Base-by-base conservation (phyloP, 2,888 invertebrate genomes). In the Brassicogethes aeneus region DNA sequence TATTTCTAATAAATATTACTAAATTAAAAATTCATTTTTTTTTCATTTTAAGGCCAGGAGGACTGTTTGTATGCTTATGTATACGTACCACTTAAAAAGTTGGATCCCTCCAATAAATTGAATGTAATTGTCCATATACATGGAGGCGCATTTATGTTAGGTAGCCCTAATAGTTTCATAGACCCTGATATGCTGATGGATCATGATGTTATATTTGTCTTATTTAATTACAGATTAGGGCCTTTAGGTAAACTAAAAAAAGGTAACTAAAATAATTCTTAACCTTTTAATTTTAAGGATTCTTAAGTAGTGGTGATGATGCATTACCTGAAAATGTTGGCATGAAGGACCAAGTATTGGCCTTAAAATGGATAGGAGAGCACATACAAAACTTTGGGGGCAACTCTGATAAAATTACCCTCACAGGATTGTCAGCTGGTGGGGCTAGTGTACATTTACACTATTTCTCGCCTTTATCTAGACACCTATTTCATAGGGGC, bases 391-490 rank as follows among this genome's bases (percentile, higher is more conserved):
- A 69, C 57, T 85, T 85, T 52, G 81, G 80, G 2, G 85, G 85
- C 0, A 75, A 84, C 65, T 74, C 80, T 1, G 71, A 76, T 34
- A 76, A 76, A 43, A 70, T 85, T 15, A 79, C 82, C 0, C 57
- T 85, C 2, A 61, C 75, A 0, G 85, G 85, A 2, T 72, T 75
- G 53, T 83, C 83, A 2, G 79, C 85, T 0, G 85, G 85, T 0
- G 83, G 77, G 23, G 81, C 78, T 2, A 79, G 83, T 50, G 81
- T 80, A 0, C 82, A 85, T 59, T 76, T 81, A 48, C 85, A 84
- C 46, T 76, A 79, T 47, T 51, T 85, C 8, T 79, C 82, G 0
- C 75, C 77, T 0, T 54, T 76, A 48, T 77, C 79, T 8, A 69
- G 67, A 60, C 79, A 78, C 70, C 65, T 75, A n/a, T 80, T 80